phyloP scores from a whole-genome alignment of 2,888 invertebrate species.

The Xanthorhoe spadicearia region DNA sequence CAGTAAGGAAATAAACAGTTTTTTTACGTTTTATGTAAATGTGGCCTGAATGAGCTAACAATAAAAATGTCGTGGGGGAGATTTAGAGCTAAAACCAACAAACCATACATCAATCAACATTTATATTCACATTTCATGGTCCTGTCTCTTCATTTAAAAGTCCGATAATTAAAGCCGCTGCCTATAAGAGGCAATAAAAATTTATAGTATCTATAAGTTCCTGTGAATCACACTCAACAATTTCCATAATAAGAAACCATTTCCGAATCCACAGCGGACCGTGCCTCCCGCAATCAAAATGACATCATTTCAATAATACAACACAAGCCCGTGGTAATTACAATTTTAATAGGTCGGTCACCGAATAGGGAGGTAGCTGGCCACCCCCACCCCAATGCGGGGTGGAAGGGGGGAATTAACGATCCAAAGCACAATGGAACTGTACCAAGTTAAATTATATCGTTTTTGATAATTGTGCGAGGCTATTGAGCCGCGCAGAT shows the following conservation, averaged over 20 bases:
- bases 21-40: neutral
- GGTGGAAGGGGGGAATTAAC: constrained; percentile 48
- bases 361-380: constrained; percentile 51
- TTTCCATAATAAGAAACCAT: constrained; percentile 16
- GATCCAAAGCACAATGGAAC: constrained; percentile 62
- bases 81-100: neutral
- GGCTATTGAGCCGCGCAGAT: constrained; percentile 50
- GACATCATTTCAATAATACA: constrained; percentile 72
- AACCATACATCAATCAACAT: neutral
- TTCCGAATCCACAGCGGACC: constrained; percentile 21
- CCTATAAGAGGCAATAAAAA: neutral
- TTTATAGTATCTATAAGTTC: too few species aligned
- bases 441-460: constrained; percentile 71
- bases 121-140: neutral
- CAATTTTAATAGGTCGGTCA: constrained; percentile 81
- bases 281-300: constrained; percentile 62
- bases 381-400: constrained; percentile 38
- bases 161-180: neutral
- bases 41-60: neutral
- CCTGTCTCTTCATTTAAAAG: neutral
- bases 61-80: neutral
- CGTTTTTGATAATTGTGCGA: constrained; percentile 65
- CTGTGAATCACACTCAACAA: neutral
- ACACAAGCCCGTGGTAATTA: constrained; percentile 74
- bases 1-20: neutral